A percentile compares a stretch with the other conserved stretches of the same genome.
Evolutionary conservation across 2,113 vertebrate species (phyloP).

Genomic region (Gallinago media): DNA sequence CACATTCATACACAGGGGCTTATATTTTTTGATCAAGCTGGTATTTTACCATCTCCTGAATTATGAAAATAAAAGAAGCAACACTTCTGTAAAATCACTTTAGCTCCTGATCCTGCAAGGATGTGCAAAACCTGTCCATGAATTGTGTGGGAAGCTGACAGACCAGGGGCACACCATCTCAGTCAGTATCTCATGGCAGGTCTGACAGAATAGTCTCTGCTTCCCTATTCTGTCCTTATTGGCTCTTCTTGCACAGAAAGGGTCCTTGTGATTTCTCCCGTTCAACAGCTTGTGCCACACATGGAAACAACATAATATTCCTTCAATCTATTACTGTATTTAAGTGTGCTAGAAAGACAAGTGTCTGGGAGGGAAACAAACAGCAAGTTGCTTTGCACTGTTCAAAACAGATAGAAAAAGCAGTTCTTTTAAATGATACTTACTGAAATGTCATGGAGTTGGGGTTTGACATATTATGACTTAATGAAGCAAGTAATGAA

Average conservation of each 20-base stretch:
- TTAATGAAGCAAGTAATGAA: not conserved
- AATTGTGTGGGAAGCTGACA: not conserved
- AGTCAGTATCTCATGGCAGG: not conserved
- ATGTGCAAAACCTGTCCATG: not conserved
- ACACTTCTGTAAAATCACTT: not conserved
- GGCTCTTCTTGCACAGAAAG: not conserved
- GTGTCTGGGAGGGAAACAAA: not conserved
- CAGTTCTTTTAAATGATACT: not conserved
- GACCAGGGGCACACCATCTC: not conserved
- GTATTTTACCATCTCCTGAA: not conserved
- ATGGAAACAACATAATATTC: not conserved
- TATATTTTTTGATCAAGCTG: not conserved
- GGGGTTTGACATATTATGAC: not conserved
- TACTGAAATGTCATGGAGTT: not conserved
- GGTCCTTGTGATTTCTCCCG: not conserved
- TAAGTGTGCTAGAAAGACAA: not conserved
- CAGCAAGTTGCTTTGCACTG: not conserved
- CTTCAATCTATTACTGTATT: not conserved
- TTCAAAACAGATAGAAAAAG: not conserved
- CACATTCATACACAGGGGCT: not conserved
- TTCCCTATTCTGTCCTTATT: not conserved
- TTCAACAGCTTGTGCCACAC: not conserved
- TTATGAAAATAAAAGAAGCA: not conserved
- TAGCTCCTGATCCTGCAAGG: not conserved
- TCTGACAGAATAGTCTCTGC: not conserved